These are phyloP conservation scores for Tangachromis dhanisi DNA, from an alignment of 2,113 vertebrate genomes.

Conservation along the genomic window DNA sequence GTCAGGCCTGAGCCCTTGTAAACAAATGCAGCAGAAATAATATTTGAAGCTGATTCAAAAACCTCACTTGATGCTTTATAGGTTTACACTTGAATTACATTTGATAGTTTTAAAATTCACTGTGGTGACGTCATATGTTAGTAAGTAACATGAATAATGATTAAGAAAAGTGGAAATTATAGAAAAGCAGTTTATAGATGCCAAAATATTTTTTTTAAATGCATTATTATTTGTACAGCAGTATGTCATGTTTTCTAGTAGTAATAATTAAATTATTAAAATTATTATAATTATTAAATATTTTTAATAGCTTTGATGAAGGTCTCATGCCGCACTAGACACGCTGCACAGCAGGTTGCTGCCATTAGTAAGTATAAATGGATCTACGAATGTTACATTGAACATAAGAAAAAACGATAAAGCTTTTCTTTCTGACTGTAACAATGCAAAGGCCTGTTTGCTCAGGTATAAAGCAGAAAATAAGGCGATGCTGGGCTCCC, in stretches of 20 bases:
- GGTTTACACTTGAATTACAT: not conserved
- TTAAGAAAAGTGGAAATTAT: not conserved
- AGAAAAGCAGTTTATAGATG: not conserved
- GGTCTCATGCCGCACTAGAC: not conserved
- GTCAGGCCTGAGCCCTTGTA: accelerated
- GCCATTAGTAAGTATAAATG: not conserved
- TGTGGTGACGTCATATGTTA: not conserved
- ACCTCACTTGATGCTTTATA: not conserved
- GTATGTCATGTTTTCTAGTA: not conserved
- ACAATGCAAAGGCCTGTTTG: not conserved
- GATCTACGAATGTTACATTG: not conserved
- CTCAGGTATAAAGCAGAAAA: not conserved
- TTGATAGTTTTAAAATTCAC: accelerated
- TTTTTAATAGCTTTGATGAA: not conserved
- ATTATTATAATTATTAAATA: not conserved
- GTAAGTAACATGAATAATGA: not conserved
- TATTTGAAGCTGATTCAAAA: not conserved
- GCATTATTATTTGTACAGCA: not conserved
- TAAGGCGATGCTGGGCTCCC: not conserved
- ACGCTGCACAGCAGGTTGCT: not conserved
- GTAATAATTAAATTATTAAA: not conserved
- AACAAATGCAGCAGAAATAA: accelerated
- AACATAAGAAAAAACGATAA: not conserved
- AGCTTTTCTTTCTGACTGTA: not conserved
- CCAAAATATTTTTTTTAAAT: not conserved